These are phyloP conservation scores for Cydia amplana DNA, from an alignment of 1,140 invertebrate species.

Conservation along the genomic window DNA sequence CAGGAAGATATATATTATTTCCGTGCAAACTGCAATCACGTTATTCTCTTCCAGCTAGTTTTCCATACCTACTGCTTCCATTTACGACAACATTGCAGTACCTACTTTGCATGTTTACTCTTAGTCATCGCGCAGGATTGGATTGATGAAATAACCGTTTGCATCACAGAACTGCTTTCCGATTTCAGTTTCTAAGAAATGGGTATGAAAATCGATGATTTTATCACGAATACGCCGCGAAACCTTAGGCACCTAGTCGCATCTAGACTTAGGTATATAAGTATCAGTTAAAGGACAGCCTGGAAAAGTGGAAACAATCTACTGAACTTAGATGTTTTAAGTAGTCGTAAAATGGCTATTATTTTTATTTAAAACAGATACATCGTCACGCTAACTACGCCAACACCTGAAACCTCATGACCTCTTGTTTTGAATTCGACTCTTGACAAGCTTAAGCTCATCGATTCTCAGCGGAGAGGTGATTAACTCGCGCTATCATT, in stretches of 20 bases:
- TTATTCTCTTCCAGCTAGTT: not conserved
- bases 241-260: not conserved
- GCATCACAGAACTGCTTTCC: not conserved
- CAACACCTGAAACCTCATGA: constrained; percentile 13
- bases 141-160: not conserved
- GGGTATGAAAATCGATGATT: not conserved
- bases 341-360: not conserved
- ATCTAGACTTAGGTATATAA: not conserved
- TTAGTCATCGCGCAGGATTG: not conserved
- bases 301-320: not conserved
- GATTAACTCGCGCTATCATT: constrained; percentile 46
- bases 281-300: not conserved
- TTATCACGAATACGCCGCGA: not conserved
- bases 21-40: not conserved
- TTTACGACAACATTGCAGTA: not conserved
- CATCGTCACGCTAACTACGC: not conserved
- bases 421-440: constrained; percentile 13
- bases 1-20: not conserved
- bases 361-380: not conserved
- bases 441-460: not conserved
- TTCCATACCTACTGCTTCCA: not conserved
- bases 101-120: not conserved
- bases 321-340: not conserved
- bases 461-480: constrained; percentile 16
- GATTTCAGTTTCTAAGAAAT: not conserved